Evolutionary conservation across 2,888 invertebrate genomes (phyloP).

Genomic region (Agrypnus murinus): DNA sequence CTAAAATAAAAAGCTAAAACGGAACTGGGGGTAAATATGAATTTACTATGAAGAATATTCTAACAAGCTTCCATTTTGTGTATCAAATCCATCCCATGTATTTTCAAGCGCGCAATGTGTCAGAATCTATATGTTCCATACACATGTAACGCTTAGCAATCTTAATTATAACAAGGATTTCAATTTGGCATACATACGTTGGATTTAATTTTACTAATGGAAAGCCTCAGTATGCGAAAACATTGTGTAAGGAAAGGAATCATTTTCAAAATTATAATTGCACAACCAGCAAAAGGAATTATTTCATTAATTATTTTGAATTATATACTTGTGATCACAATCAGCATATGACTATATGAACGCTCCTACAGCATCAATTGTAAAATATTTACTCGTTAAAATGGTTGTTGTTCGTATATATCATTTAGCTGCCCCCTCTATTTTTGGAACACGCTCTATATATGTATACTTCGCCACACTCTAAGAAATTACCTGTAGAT

Average conservation of each 20-base stretch:
- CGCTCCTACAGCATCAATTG: no score
- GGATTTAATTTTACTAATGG: constrained; percentile 44
- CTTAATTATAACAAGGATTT: constrained; percentile 41
- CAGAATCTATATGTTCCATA: constrained; percentile 21
- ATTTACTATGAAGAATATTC: background rate
- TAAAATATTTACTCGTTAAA: no score
- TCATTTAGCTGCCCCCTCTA: no score
- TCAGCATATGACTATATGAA: no score
- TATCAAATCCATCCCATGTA: constrained; percentile 3
- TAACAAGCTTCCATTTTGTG: background rate
- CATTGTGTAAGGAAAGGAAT: constrained; percentile 3
- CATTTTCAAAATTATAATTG: constrained; percentile 13
- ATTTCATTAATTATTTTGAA: no score
- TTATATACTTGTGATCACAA: no score
- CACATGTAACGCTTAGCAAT: constrained; percentile 24
- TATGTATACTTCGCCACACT: no score
- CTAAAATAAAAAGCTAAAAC: no score
- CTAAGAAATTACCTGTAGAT: no score
- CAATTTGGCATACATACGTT: constrained; percentile 29
- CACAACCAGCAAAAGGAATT: constrained; percentile 2
- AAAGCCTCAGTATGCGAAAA: constrained; percentile 24
- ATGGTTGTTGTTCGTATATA: no score
- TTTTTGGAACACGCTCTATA: no score
- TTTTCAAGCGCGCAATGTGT: constrained; percentile 1
- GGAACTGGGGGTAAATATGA: background rate